A percentile compares a stretch with the other conserved stretches of the same genome.
These are phyloP conservation scores for Papilio dardanus DNA, from an alignment of 1,140 invertebrate genomes.

Conservation along the genomic window DNA sequence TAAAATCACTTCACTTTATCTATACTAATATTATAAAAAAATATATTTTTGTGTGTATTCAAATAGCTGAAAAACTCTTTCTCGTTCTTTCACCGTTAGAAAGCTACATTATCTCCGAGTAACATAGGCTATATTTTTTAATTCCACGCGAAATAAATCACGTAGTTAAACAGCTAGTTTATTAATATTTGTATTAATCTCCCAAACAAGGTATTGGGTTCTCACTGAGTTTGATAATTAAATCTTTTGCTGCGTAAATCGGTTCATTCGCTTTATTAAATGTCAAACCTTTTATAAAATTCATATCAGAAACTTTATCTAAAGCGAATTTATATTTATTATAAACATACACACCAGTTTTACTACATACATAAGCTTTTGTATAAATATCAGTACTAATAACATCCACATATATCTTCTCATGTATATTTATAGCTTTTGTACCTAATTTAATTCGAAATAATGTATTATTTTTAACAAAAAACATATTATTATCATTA, in stretches of 20 bases:
- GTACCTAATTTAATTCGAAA: slow-evolving; percentile 66
- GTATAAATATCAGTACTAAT: slow-evolving; percentile 59
- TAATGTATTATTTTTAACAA: slow-evolving; percentile 55
- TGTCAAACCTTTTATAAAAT: slow-evolving; percentile 55
- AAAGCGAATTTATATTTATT: slow-evolving; percentile 73
- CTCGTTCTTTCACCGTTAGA: no score
- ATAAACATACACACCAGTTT: slow-evolving; percentile 62
- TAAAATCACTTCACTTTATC: no score
- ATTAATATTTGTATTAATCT: slow-evolving; percentile 48
- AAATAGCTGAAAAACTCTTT: no score
- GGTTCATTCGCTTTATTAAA: slow-evolving; percentile 63
- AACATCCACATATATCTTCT: slow-evolving; percentile 48
- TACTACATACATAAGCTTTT: slow-evolving; percentile 58
- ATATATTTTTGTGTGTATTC: no score
- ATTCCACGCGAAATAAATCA: no score
- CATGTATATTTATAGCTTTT: slow-evolving; percentile 60
- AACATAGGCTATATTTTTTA: no score
- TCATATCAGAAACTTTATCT: slow-evolving; percentile 63
- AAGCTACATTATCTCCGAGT: no score
- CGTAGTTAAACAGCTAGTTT: no score
- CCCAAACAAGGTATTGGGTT: slow-evolving; percentile 57
- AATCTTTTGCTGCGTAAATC: slow-evolving; percentile 63
- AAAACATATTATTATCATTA: slow-evolving; percentile 69
- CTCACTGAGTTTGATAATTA: slow-evolving; percentile 59
- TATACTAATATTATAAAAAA: no score